phyloP scores from a whole-genome alignment of 2,888 invertebrate genomes.

The Napeogenes inachia region DNA sequence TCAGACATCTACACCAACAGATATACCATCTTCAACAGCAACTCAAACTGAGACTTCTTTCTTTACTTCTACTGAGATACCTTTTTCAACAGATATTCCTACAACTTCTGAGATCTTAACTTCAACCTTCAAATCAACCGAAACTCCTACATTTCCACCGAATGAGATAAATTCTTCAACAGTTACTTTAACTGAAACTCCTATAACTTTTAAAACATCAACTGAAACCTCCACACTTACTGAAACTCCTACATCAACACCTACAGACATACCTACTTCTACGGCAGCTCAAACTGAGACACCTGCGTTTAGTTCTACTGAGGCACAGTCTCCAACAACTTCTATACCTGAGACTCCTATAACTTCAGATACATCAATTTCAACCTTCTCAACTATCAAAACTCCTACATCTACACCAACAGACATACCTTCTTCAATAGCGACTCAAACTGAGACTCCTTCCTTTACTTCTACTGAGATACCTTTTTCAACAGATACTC shows the following conservation, averaged over 20 bases:
- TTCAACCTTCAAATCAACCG: background rate
- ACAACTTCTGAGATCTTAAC: too few species aligned
- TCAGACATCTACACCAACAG: background rate
- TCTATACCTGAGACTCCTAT: too few species aligned
- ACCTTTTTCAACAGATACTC: constrained; percentile 9
- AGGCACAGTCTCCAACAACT: too few species aligned
- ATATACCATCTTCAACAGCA: constrained; percentile 12
- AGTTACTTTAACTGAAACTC: background rate
- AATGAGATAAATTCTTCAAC: constrained; percentile 10
- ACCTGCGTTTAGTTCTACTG: too few species aligned
- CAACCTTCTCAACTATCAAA: background rate
- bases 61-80: constrained; percentile 6
- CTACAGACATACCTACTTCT: too few species aligned
- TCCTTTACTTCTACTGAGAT: constrained; percentile 7
- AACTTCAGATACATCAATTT: too few species aligned
- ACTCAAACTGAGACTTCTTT: constrained; percentile 7
- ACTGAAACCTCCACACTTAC: too few species aligned
- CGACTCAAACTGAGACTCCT: constrained; percentile 12
- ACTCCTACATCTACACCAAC: background rate
- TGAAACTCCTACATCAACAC: too few species aligned
- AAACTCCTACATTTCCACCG: constrained; percentile 5
- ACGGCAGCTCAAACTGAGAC: too few species aligned
- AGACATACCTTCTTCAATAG: constrained; percentile 9
- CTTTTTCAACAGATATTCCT: constrained; percentile 15
- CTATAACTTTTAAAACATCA: too few species aligned